These are phyloP conservation scores for Alouatta palliata DNA, from an alignment of 2,113 vertebrate genomes.

Conservation along the genomic window DNA sequence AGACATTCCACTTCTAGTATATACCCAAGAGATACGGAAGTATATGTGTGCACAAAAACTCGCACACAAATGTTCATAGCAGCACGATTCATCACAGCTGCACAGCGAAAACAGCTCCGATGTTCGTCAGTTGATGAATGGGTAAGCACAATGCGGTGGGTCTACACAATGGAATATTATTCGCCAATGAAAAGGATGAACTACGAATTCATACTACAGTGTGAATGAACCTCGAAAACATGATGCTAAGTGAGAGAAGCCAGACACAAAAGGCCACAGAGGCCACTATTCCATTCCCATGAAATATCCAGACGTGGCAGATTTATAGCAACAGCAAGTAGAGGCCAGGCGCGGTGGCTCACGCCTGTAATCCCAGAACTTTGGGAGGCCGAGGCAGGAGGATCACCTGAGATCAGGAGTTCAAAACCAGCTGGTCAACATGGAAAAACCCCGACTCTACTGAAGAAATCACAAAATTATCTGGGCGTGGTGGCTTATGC, in stretches of 20 bases:
- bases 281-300: accelerated
- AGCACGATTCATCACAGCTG: not conserved
- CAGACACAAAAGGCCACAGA: not conserved
- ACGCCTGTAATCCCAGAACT: no score
- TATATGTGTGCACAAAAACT: accelerated
- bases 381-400: no score
- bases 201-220: accelerated
- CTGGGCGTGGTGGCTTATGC: no score
- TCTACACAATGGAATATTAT: accelerated
- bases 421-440: no score
- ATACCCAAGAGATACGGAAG: accelerated
- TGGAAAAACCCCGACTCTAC: no score
- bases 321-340: no score
- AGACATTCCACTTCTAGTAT: not conserved
- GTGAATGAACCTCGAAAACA: not conserved
- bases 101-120: accelerated
- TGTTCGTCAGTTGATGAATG: accelerated
- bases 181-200: accelerated
- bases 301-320: not conserved
- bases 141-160: accelerated
- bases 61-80: accelerated
- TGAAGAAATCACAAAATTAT: no score
- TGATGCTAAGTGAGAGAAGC: no score
- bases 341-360: no score
- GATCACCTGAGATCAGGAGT: no score